Percentiles rank a stretch among this genome's conserved stretches.
phyloP scores from a whole-genome alignment of 2,797 vertebrate species.

The Heteromormyrus szaboi region DNA sequence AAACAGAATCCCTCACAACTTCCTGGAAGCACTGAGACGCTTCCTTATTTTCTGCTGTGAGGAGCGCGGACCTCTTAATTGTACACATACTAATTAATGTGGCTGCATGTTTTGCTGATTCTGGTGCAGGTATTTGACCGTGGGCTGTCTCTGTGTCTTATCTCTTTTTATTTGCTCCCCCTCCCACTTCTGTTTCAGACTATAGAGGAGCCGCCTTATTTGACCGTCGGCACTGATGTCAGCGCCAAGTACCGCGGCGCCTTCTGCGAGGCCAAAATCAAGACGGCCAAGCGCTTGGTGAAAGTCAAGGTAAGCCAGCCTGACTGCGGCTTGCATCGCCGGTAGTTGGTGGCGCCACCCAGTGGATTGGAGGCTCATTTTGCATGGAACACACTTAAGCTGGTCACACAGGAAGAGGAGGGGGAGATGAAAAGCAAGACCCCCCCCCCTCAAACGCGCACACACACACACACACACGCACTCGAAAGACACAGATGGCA shows the following conservation, averaged over 20 bases:
- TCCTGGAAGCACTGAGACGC: background rate
- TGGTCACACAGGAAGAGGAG: background rate
- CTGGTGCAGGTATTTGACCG: background rate
- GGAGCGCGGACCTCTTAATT: background rate
- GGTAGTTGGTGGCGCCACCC: background rate
- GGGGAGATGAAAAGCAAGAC: background rate
- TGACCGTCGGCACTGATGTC: constrained; percentile 74
- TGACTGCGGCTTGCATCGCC: background rate
- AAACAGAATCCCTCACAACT: background rate
- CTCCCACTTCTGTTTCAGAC: constrained; percentile 45
- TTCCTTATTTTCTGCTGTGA: background rate
- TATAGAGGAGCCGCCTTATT: constrained; percentile 73
- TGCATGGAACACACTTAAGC: background rate
- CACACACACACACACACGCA: background rate
- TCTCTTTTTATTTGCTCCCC: background rate
- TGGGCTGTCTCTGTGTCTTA: background rate
- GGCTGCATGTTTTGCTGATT: background rate
- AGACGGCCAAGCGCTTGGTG: constrained; percentile 71
- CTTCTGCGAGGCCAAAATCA: constrained; percentile 77
- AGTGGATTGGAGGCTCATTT: background rate
- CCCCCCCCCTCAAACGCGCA: background rate
- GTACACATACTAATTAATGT: background rate
- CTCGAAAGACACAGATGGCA: constrained; percentile 1
- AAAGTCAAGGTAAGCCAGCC: constrained; percentile 68
- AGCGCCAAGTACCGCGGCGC: constrained; percentile 77